phyloP scores from a whole-genome alignment of 1,140 invertebrate genomes.

The Drosophila serrata region DNA sequence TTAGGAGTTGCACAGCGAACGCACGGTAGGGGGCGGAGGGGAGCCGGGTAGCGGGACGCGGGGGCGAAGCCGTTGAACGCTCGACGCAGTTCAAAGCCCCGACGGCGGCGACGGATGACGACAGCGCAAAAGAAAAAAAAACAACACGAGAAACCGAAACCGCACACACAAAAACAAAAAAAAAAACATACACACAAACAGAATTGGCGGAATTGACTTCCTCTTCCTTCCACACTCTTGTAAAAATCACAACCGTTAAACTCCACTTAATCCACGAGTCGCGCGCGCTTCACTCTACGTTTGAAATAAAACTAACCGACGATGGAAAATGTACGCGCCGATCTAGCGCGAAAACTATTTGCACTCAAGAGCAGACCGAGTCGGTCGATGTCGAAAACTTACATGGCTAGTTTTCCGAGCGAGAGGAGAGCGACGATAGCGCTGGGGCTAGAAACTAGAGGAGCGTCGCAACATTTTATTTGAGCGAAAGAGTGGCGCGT shows the following conservation, averaged over 20 bases:
- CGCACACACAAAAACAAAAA: conserved; percentile 4
- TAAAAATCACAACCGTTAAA: conserved; percentile 2
- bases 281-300: conserved; percentile 42
- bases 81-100: conserved; percentile 62
- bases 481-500: conserved; percentile 39
- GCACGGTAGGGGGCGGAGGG: background rate
- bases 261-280: conserved; percentile 43
- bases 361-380: conserved; percentile 56
- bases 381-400: conserved; percentile 36
- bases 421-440: conserved; percentile 42
- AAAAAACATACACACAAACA: conserved; percentile 2
- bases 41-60: background rate
- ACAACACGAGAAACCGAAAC: background rate
- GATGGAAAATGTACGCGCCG: conserved; percentile 58
- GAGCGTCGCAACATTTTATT: too few species aligned
- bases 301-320: conserved; percentile 49
- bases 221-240: conserved; percentile 1
- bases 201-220: conserved; percentile 10
- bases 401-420: conserved; percentile 69
- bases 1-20: conserved; percentile 42
- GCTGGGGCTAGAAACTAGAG: conserved; percentile 59
- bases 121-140: conserved; percentile 34
- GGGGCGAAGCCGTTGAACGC: conserved; percentile 56
- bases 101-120: conserved; percentile 20
- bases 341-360: conserved; percentile 65